Evolutionary conservation across 2,113 vertebrate species (phyloP).

Genomic region (Sapajus apella): DNA sequence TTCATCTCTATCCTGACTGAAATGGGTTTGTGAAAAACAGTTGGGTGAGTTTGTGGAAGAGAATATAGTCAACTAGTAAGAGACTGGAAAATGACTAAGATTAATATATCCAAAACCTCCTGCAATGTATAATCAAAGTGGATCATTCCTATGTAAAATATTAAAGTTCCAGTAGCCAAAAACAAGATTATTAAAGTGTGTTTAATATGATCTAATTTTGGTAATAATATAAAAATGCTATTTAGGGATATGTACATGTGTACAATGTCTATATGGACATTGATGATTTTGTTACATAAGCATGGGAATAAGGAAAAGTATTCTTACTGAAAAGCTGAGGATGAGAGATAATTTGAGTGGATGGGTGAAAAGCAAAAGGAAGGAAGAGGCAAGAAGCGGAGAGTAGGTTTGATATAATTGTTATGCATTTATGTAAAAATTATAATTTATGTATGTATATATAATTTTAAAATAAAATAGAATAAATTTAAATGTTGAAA

Average conservation of each 20-base stretch:
- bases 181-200: background rate
- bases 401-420: background rate
- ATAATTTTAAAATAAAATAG: background rate
- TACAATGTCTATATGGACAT: background rate
- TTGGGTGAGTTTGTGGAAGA: background rate
- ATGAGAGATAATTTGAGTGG: background rate
- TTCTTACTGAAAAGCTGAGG: background rate
- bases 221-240: background rate
- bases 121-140: background rate
- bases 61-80: background rate
- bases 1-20: background rate
- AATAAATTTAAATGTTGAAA: conserved; percentile 18
- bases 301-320: background rate
- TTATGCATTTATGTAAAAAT: background rate
- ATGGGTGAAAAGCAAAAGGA: background rate
- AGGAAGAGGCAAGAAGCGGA: background rate
- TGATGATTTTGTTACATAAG: background rate
- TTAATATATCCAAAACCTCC: background rate
- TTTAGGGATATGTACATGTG: background rate
- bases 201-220: background rate
- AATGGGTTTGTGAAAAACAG: background rate
- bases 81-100: conserved; percentile 13
- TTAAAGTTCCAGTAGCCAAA: background rate
- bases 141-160: background rate
- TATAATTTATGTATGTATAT: background rate